Evolutionary conservation across 1,140 invertebrate genomes (phyloP), one percentile per base, ranked within the genome.

Genomic region (Solen grandis): DNA sequence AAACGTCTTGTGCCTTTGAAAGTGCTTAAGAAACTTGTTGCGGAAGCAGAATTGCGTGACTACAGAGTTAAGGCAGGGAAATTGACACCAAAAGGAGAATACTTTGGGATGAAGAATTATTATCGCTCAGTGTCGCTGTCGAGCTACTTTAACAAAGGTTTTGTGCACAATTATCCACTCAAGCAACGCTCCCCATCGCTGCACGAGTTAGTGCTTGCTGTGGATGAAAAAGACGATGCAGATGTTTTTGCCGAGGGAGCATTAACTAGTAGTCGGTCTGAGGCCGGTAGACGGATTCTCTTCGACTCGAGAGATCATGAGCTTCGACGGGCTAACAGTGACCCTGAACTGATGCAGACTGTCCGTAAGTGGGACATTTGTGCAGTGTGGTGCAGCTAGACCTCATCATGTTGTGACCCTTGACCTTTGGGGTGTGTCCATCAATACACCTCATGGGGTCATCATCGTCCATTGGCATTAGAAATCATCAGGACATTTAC

Each of bases 61-160:
- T 80, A 80, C 55, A 25, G 77, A 19, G 77, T 36, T 25, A 80
- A 55, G 41, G 77, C 77, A n/a, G 66, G 27, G 29, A 72, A 72
- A 73, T 55, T 80, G 8, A 80, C 77, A n/a, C 77, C 77, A 14
- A 80, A 72, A 25, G 77, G 77, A 50, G 77, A 80, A 25, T 73
- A 80, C 50, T 80, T 63, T 73, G 77, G 77, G 0, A 72, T 72
- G 77, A 78, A 69, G 10, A 78, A 78, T 25, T 78, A 59, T 27
- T 16, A 50, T 16, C 31, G 65, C 16, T 78, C 63, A 5, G n/a
- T 57, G 10, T 78, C 75, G 22, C 35, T 68, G 31, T 41, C 75
- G 2, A 78, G 75, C 60, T 78, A 78, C 36, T 78, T 78, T 36
- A 78, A 55, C 69, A 29, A 52, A 22, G 75, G 63, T 13, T 33